A percentile compares a stretch with the other conserved stretches of the same genome.
These are phyloP conservation scores for Crotalus horridus DNA, from an alignment of 2,113 vertebrate species.

Conservation along the genomic window DNA sequence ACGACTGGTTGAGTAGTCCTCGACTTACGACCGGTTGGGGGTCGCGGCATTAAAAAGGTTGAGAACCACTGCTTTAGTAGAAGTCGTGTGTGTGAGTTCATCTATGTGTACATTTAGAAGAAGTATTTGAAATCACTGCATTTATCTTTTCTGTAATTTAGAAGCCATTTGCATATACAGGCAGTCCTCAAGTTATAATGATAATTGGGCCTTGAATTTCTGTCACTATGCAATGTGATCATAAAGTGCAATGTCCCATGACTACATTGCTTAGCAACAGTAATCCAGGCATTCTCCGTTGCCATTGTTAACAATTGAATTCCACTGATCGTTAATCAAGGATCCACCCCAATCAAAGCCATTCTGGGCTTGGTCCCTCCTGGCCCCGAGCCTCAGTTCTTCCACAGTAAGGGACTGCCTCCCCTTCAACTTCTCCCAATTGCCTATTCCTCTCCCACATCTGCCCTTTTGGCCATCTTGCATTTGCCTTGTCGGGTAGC, in stretches of 20 bases:
- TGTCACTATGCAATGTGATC: not conserved
- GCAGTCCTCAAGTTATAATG: not conserved
- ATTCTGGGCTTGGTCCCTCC: not conserved
- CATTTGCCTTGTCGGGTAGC: not conserved
- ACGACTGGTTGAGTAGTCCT: too few species aligned
- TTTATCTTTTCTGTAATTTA: not conserved
- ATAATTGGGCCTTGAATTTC: not conserved
- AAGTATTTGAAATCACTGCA: not conserved
- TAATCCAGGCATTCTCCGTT: not conserved
- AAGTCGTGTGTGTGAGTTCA: not conserved
- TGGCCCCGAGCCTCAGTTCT: not conserved
- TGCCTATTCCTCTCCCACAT: not conserved
- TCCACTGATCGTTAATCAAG: not conserved
- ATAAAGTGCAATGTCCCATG: not conserved
- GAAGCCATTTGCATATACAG: not conserved
- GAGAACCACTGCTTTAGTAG: too few species aligned
- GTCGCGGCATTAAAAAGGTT: too few species aligned
- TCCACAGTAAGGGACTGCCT: not conserved
- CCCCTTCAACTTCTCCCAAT: not conserved
- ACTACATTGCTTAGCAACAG: not conserved
- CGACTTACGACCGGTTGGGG: too few species aligned
- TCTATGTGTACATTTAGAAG: not conserved
- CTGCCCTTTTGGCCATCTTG: not conserved
- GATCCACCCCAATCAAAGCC: not conserved
- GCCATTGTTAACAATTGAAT: not conserved